Evolutionary conservation across 1,140 invertebrate species (phyloP), one percentile per base, ranked within the genome.

Genomic region (Samia ricini): DNA sequence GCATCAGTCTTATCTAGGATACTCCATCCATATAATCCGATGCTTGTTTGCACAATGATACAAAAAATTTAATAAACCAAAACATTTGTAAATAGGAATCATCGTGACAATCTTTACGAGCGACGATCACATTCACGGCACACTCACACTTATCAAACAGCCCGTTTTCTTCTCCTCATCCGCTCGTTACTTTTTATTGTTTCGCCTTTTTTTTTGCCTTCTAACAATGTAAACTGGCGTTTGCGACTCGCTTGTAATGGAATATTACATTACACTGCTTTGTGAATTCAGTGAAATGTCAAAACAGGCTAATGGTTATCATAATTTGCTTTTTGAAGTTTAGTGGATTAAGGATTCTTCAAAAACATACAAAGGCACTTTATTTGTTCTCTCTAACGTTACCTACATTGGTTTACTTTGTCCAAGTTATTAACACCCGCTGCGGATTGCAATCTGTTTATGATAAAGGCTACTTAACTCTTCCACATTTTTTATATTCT

Each of bases 121-220:
- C 33, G 33, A 23, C 51, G 51, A 23, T 52, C 51, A 22, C 51
- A 8, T 21, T 52, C 51, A 42, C 51, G 51, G 20, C 51, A 21
- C 51, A 52, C 51, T 52, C 22, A 52, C 26, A 21, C n/a, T 57
- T 57, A 57, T 57, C 56, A 57, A 57, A 57, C 56, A 29, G 33
- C 56, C 56, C 51, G 51, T 52, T 52, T 21, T 52, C 51, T 36
- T 36, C 26, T 33, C 26, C 56, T 57, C 29, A 36, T 57, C 56
- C 56, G 56, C 26, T 36, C 56, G 29, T 57, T 29, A 57, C 56
- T 26, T 57, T 57, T 57, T 57, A 57, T 57, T 57, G 56, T 57
- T 57, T 57, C 56, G 51, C 51, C 12, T 52, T 23, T 52, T 54
- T 23, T 54, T 36, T 57, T 24, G 52, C 52, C 52, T 3, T 24